Percentiles rank a stretch among this genome's conserved stretches.
Conservation (phyloP, 2,888 invertebrate species). For the Trissolcus brochymenae region DNA sequence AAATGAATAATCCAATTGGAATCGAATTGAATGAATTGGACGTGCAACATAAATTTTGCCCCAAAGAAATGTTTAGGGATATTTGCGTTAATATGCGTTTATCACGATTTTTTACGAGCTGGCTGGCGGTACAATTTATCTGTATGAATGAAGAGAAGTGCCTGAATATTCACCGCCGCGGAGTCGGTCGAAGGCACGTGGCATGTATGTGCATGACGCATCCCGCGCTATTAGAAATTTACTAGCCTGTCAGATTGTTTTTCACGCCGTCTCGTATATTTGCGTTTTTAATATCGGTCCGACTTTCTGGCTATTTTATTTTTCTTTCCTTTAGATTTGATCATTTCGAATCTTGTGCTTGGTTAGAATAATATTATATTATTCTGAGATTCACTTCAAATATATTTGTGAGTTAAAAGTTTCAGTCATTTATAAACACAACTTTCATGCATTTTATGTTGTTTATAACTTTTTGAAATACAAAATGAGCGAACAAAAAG, state of each 20-base stretch:
- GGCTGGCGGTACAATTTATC: conserved; percentile 7
- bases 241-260: conserved; percentile 17
- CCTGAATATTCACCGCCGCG: conserved; percentile 7
- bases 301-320: conserved; percentile 7
- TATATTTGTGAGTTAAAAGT: too few relatives aligned
- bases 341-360: too few relatives aligned
- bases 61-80: too few relatives aligned
- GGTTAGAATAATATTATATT: too few relatives aligned
- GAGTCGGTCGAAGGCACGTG: conserved; percentile 11
- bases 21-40: too few relatives aligned
- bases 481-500: too few relatives aligned
- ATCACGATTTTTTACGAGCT: conserved; percentile 2
- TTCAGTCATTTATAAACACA: too few relatives aligned
- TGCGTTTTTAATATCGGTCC: conserved; percentile 2
- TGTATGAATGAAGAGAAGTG: conserved; percentile 16
- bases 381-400: too few relatives aligned
- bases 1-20: too few relatives aligned
- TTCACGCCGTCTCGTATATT: conserved; percentile 1
- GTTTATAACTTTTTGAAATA: not conserved
- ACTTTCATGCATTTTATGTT: not conserved
- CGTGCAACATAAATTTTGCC: too few relatives aligned
- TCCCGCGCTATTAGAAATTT: conserved; percentile 13
- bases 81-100: conserved; percentile 3
- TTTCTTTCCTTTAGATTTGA: not conserved
- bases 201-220: conserved; percentile 3